Evolutionary conservation across 2,888 invertebrate species (phyloP), one percentile per base, ranked within the genome.

Genomic region (Cerceris ruficornis): DNA sequence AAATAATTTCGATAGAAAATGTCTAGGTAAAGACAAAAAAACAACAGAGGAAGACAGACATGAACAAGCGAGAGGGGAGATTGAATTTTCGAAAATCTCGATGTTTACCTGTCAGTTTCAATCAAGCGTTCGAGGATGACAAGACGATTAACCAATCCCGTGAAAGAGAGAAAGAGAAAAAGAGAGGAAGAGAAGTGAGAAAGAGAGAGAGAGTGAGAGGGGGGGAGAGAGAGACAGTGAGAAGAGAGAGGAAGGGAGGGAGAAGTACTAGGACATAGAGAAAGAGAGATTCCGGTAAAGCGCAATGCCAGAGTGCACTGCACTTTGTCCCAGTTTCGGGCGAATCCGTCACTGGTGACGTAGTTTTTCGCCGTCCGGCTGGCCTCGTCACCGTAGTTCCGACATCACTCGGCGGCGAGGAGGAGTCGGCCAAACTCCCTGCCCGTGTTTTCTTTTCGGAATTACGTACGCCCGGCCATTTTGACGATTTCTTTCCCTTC

Each of bases 231-330:
- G n/a, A n/a, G n/a, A n/a, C n/a, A 49, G 91, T 91, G 90, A 90
- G 89, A 88, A 90, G 89, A 91, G 87, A 87, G 89, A 89, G 91
- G 15, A 14, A 14, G 41, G 69, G 14, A 74, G 76, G 68, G n/a
- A 65, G 65, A 69, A 8, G 55, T 13, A n/a, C 91, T 91, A 92
- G 91, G 89, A 90, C 91, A 92, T 89, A 89, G 90, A 92, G 70
- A 70, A 60, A 77, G 73, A 92, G 91, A 92, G 91, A 92, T 92
- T 91, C 91, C 89, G 90, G 88, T 85, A 88, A 89, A 91, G 89
- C 91, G 91, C 91, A 91, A 91, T 91, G 91, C 92, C 91, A 92
- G 92, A 92, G 92, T 92, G 90, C 92, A 92, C 88, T 92, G 92
- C 92, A 92, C 92, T 92, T 92, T 92, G 92, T 92, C 92, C 92